phyloP scores from a whole-genome alignment of 2,797 vertebrate genomes.

The Premnoplex brunnescens region DNA sequence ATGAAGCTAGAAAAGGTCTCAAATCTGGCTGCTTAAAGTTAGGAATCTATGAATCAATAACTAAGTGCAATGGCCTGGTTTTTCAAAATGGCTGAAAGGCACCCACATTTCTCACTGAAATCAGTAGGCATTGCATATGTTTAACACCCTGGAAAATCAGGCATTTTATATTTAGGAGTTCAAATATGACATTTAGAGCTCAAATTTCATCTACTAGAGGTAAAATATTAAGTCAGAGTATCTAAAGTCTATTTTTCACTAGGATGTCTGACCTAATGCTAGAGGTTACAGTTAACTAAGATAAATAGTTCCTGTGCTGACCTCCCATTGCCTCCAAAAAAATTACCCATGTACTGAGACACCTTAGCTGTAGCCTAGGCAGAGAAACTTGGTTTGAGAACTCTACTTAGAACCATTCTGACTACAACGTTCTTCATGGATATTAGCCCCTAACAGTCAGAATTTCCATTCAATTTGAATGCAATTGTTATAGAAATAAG shows the following conservation, averaged over 20 bases:
- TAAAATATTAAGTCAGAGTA: neutral
- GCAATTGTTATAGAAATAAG: neutral
- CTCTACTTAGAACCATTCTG: neutral
- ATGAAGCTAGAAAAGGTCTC: neutral
- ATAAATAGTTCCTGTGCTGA: neutral
- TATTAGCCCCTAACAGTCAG: neutral
- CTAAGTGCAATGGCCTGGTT: conserved; percentile 8
- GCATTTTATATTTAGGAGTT: conserved; percentile 28
- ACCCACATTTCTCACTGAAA: conserved; percentile 6
- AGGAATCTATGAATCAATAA: neutral
- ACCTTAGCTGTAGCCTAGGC: neutral
- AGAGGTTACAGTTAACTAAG: neutral
- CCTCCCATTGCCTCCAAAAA: neutral
- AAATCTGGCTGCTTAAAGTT: neutral
- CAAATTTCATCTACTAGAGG: neutral
- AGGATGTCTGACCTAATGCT: neutral
- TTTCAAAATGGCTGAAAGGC: conserved; percentile 12
- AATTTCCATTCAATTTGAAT: neutral
- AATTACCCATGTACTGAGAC: neutral
- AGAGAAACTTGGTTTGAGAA: neutral
- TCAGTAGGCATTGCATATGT: neutral
- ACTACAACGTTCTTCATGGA: neutral
- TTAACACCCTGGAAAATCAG: conserved; percentile 21
- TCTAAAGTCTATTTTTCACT: neutral
- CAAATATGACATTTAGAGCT: conserved; percentile 10